Conservation (phyloP, 1,140 invertebrate species). For the Ganaspis sp. region DNA sequence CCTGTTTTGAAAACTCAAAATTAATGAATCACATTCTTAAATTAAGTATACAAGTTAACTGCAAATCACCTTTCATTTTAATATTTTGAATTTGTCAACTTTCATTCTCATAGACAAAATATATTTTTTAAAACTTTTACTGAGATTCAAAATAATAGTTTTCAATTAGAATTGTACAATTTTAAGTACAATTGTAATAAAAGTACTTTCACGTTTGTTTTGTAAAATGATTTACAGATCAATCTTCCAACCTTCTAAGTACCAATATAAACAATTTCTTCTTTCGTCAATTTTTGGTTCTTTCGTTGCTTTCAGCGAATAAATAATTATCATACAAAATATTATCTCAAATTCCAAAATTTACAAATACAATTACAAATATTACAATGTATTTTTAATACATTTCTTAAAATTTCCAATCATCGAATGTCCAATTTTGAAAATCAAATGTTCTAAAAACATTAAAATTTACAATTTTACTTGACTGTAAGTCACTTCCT, state of each 20-base stretch:
- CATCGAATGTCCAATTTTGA: neutral
- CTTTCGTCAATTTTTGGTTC: neutral
- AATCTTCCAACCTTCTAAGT: neutral
- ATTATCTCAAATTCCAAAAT: neutral
- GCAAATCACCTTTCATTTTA: neutral
- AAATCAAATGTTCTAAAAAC: neutral
- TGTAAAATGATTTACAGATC: neutral
- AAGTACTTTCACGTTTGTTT: neutral
- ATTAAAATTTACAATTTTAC: neutral
- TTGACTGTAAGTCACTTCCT: neutral
- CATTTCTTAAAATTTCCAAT: too few relatives aligned
- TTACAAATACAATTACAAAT: too few relatives aligned
- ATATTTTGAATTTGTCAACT: too few relatives aligned
- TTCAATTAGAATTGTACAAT: neutral
- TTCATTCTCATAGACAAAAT: neutral
- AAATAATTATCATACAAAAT: neutral
- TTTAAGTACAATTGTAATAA: neutral
- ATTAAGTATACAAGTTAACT: conserved; percentile 12
- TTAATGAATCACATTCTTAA: neutral
- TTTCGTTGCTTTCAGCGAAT: neutral
- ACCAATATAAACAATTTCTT: neutral
- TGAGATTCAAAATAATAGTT: conserved; percentile 1
- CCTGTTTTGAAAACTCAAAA: conserved; percentile 1
- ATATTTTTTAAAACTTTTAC: neutral
- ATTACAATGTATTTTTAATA: too few relatives aligned